phyloP scores from a whole-genome alignment of 2,797 vertebrate genomes.

The Rhabdophis nuchalis region DNA sequence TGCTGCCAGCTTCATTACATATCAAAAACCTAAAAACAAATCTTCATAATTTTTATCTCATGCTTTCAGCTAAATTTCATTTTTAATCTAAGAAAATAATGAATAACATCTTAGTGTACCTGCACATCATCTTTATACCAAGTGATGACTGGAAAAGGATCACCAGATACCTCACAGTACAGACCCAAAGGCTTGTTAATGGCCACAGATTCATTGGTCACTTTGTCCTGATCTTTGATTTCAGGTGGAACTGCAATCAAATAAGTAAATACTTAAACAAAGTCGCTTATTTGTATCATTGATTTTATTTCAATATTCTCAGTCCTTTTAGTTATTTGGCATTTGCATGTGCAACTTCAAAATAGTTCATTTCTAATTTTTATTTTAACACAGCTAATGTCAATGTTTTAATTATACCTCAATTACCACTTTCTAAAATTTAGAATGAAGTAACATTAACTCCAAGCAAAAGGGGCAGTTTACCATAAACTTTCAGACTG shows the following conservation, averaged over 20 bases:
- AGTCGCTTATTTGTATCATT: not conserved
- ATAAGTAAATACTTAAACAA: not conserved
- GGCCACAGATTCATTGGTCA: conserved; percentile 81
- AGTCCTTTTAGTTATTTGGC: not conserved
- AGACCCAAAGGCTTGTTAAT: conserved; percentile 80
- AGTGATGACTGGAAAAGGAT: conserved; percentile 81
- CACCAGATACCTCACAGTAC: conserved; percentile 87
- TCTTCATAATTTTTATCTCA: not conserved
- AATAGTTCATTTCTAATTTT: not conserved
- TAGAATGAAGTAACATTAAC: not conserved
- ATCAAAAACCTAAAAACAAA: not conserved
- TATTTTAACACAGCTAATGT: not conserved
- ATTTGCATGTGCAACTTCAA: not conserved
- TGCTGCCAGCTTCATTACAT: not conserved
- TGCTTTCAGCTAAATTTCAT: not conserved
- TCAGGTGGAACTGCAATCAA: conserved; percentile 85
- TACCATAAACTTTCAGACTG: conserved; percentile 92
- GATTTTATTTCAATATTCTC: not conserved
- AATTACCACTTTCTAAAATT: not conserved
- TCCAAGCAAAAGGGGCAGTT: conserved; percentile 1
- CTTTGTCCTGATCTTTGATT: conserved; percentile 76
- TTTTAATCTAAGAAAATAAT: not conserved
- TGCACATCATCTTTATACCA: conserved; percentile 87
- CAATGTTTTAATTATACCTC: not conserved
- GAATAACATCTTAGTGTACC: conserved; percentile 69